A percentile compares a stretch with the other conserved stretches of the same genome.
phyloP scores from a whole-genome alignment of 64 coral and sea anemone genomes.

The Pocillopora damicornis region DNA sequence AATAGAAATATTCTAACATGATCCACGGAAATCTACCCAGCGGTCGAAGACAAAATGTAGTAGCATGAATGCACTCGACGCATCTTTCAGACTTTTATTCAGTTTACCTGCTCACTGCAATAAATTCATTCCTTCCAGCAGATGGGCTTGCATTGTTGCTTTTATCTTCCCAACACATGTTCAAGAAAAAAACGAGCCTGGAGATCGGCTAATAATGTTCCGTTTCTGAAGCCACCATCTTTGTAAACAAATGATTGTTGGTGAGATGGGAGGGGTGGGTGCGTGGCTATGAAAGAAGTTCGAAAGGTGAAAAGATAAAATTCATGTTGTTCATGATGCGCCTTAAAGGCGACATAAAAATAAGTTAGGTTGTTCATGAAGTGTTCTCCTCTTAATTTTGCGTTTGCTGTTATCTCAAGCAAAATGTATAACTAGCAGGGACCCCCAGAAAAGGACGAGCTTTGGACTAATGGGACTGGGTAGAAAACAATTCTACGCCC shows the following conservation, averaged over 20 bases:
- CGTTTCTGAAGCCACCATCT: constrained; percentile 15
- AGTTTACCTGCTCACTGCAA: not conserved
- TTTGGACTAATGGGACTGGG: not conserved
- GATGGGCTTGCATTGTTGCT: not conserved
- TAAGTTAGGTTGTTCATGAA: not conserved
- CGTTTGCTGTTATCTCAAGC: not conserved
- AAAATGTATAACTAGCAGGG: not conserved
- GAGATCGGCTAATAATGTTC: not conserved
- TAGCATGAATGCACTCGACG: not conserved
- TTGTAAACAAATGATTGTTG: not conserved
- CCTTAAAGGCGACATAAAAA: not conserved
- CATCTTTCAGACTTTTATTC: not conserved
- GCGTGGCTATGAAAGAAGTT: too few relatives aligned
- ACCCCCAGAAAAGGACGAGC: not conserved
- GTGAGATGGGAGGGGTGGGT: constrained; percentile 12
- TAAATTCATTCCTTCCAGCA: not conserved
- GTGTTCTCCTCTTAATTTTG: not conserved
- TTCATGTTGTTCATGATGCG: not conserved
- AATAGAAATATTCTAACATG: too few relatives aligned
- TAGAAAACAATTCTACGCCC: not conserved
- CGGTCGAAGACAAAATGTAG: too few relatives aligned
- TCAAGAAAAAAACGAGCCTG: not conserved
- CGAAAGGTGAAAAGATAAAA: not conserved
- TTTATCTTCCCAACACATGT: not conserved
- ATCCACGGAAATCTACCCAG: too few relatives aligned